Base-by-base conservation (phyloP, 64 coral and sea anemone genomes). In the Pocillopora verrucosa region DNA sequence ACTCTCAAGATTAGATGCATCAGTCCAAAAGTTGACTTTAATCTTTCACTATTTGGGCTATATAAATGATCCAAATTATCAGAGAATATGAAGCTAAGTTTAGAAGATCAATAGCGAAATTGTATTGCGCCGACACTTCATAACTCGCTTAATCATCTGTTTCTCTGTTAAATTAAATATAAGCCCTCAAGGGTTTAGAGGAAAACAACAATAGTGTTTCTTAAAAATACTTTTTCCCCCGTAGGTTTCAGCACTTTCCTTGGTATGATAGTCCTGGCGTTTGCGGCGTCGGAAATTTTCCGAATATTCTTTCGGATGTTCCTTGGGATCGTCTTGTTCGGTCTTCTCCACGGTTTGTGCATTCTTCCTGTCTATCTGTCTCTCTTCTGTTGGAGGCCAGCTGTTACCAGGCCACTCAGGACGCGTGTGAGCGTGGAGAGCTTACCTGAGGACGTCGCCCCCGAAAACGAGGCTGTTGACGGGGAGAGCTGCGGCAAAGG, bases 321-420 rank as follows among this genome's bases (percentile, higher is more conserved):
- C 69, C 62, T 87, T 10, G 86, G 86, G 13, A 87, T 87, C 24
- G 86, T 87, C 12, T 9, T 87, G 30, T 65, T 87, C 62, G 86
- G 86, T 13, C 73, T 87, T 58, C 86, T 87, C 16, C 86, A 87
- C 45, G 86, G 86, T 12, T 36, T 87, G 67, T 73, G 67, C 25
- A 80, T 90, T 34, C 63, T 90, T 20, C 88, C 88, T 10, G 88
- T 90, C 37, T 90, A 90, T 58, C 58, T 90, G 0, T 81, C 88
- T 20, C 51, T 90, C 13, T 57, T 90, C 41, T 80, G 77, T 81
- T 63, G 88, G 16, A 76, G 36, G 19, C 74, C 74, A 6, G 74
- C 74, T 37, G 36, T 76, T 41, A 76, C 74, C 13, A 76, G 19
- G 74, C 74, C 74, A 16, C 34, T 51, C 74, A 19, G 35, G 36